Evolutionary conservation across 2,797 vertebrate species (phyloP).

Genomic region (Intellagama lesueurii): DNA sequence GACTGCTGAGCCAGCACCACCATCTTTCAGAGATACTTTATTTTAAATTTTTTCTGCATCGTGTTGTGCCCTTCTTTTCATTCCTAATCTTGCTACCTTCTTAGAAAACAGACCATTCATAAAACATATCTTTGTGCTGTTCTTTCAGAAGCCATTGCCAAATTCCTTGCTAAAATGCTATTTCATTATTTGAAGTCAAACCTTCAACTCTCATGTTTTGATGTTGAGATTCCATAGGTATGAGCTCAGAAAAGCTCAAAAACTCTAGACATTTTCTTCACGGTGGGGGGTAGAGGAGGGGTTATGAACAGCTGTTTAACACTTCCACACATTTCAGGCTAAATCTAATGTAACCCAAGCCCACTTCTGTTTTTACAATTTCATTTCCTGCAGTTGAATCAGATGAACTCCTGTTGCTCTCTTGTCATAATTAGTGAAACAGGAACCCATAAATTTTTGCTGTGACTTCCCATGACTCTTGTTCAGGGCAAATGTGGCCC

Average conservation of each 20-base stretch:
- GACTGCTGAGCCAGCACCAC: background rate
- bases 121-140: accelerated
- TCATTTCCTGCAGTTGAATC: background rate
- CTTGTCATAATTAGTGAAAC: conserved; percentile 28
- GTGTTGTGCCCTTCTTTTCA: background rate
- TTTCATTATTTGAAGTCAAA: conserved; percentile 42
- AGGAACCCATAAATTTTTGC: conserved; percentile 44
- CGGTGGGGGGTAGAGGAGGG: background rate
- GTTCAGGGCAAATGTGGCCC: conserved; percentile 58
- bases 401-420: conserved; percentile 1
- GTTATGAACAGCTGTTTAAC: conserved; percentile 22
- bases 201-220: background rate
- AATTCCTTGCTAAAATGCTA: background rate
- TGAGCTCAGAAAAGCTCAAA: conserved; percentile 40
- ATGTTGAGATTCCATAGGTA: conserved; percentile 42
- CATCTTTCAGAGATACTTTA: background rate
- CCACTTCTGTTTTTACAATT: conserved; percentile 12
- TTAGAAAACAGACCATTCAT: conserved; percentile 4
- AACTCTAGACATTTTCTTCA: conserved; percentile 24
- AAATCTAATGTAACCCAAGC: conserved; percentile 29
- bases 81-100: too few species aligned
- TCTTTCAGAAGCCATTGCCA: conserved; percentile 25
- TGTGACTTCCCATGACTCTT: conserved; percentile 2
- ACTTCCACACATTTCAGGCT: conserved; percentile 14
- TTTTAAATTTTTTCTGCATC: background rate